Base-by-base conservation (phyloP, 2,888 invertebrate genomes). In the Hyppa rectilinea region DNA sequence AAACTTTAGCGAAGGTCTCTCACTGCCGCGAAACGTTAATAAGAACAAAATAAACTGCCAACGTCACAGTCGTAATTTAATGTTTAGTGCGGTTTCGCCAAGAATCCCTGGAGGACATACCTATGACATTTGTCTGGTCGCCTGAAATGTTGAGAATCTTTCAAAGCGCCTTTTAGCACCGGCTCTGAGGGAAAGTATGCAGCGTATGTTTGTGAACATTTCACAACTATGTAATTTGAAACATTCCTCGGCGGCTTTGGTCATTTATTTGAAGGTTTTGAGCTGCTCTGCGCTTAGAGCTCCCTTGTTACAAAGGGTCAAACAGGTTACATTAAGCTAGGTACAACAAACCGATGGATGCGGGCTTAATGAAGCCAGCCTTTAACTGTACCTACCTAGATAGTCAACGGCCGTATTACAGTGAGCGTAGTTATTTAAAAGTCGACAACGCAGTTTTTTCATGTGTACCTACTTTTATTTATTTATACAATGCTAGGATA, bases 121-220 rank as follows among this genome's bases (percentile, higher is more conserved):
- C 68, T 78, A 77, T 81, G 74, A 78, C 78, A 82, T 84, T 80
- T 70, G 77, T 77, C 45, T 65, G 71, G 68, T 75, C 63, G 49
- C 80, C 71, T 84, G 75, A 84, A 87, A 91, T 90, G 90, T 87
- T 71, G 80, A 87, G 90, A 92, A 93, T 92, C 88, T 87, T 88
- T 90, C 86, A 89, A 88, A 90, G 88, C 82, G 64, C 36, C 85
- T 59, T 83, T 72, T 76, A 82, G 63, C 59, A 71, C 63, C 62
- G 58, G 78, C 74, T 66, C 78, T 76, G 71, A 82, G 77, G 83
- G 81, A 71, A 75, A 87, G 80, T 80, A 85, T 87, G 83, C 80
- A 70, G 66, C 81, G 80, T 85, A 87, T 87, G 89, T 86, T 82
- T 86, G 79, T 59, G 73, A 86, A 89, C 85, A 85, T 83, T 85